Evolutionary conservation across 1,140 invertebrate genomes (phyloP).

Genomic region (Apolygus lucorum): DNA sequence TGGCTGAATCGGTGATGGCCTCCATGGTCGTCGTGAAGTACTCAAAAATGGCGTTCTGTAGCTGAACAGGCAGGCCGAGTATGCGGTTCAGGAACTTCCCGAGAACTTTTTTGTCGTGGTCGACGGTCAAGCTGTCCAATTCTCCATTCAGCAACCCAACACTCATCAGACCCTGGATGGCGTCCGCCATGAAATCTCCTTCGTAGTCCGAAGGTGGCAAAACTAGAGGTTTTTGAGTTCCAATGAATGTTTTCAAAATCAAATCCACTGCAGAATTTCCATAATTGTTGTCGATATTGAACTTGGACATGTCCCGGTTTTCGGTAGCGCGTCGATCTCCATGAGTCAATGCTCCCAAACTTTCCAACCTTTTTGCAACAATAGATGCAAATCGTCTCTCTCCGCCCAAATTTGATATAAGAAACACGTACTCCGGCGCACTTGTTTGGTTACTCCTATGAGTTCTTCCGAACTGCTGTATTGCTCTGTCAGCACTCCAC

Average conservation of each 20-base stretch:
- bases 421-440: conserved; percentile 96
- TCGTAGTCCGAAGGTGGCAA: conserved; percentile 77
- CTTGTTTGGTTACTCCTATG: conserved; percentile 86
- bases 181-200: conserved; percentile 87
- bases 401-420: conserved; percentile 96
- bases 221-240: conserved; percentile 57
- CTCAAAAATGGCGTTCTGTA: conserved; percentile 94
- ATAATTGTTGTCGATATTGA: conserved; percentile 98
- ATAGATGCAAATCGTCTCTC: conserved; percentile 92
- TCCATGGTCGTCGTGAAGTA: conserved; percentile 94
- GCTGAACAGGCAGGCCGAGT: conserved; percentile 89
- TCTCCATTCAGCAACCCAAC: conserved; percentile 84
- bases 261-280: conserved; percentile 86
- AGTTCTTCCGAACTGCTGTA: conserved; percentile 95
- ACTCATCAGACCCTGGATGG: conserved; percentile 67
- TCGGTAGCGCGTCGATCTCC: conserved; percentile 96
- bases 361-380: conserved; percentile 93
- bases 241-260: conserved; percentile 83
- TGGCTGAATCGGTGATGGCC: conserved; percentile 75
- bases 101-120: conserved; percentile 97
- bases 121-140: conserved; percentile 67
- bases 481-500: conserved; percentile 98
- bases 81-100: conserved; percentile 98
- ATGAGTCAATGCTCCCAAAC: conserved; percentile 89
- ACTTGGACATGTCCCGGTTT: conserved; percentile 90